Evolutionary conservation across 2,888 invertebrate species (phyloP).

Genomic region (Hydroisotoma schaefferi): DNA sequence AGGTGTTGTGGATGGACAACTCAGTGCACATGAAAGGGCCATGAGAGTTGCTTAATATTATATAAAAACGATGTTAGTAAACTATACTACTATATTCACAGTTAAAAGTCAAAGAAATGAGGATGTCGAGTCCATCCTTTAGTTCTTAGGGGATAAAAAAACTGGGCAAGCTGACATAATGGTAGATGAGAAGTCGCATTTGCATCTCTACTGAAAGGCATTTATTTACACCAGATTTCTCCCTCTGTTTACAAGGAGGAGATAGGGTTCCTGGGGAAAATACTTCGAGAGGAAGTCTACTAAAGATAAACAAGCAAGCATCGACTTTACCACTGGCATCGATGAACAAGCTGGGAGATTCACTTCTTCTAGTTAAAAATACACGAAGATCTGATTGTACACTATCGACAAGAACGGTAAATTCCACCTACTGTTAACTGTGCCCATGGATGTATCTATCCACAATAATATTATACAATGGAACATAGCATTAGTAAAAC

Average conservation of each 20-base stretch:
- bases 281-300: conserved; percentile 28
- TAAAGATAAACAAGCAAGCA: conserved; percentile 40
- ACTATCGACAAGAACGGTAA: background rate
- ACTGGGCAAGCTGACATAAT: conserved; percentile 3
- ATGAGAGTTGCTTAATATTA: too few relatives aligned
- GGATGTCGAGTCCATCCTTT: background rate
- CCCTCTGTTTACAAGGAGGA: conserved; percentile 39
- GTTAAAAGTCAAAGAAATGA: too few relatives aligned
- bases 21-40: background rate
- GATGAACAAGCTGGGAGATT: conserved; percentile 4
- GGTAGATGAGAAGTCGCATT: conserved; percentile 29
- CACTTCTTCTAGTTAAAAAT: conserved; percentile 25
- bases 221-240: conserved; percentile 39
- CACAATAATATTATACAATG: too few relatives aligned
- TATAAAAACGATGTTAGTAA: too few relatives aligned
- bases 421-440: too few relatives aligned
- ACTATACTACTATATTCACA: too few relatives aligned
- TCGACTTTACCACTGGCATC: conserved; percentile 24
- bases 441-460: background rate
- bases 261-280: conserved; percentile 35
- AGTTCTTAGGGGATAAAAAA: background rate
- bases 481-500: background rate
- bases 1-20: background rate
- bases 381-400: conserved; percentile 10
- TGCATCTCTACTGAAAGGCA: conserved; percentile 34